Base-by-base conservation (phyloP, 2,888 invertebrate species). In the Sinhomidia bicolor region DNA sequence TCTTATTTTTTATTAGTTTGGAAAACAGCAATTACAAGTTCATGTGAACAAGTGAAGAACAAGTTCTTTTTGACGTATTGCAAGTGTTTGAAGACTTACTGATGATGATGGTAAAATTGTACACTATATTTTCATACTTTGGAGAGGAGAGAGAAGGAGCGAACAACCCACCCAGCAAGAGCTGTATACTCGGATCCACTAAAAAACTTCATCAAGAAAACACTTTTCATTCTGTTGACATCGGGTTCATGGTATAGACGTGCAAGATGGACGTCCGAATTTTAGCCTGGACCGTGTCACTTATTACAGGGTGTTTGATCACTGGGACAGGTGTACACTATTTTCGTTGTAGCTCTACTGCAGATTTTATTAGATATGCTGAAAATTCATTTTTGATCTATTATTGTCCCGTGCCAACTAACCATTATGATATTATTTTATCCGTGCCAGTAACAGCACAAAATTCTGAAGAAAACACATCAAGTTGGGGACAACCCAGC, bases 281-380 rank as follows among this genome's bases (percentile, higher is more conserved):
- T 12, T 26, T 88, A 10, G 12, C 60, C 5, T 88, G 88, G 88
- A 71, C 84, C 0, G 20, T 68, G 3, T 12, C 88, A n/a, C 17
- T 88, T 9, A 71, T 88, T 57, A 17, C 71, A 7, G 88, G 88
- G 10, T 0, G 84, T 2, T 29, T 89, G 26, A 65, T 89, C 17
- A 89, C 86, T 32, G 86, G 89, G 17, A 71, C 89, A 78, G 85
- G 86, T 74, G 82, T 90, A 47, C 90, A 90, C 29, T 90, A n/a
- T 47, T 90, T 90, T 83, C 83, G 86, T 44, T 90, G 90, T 68
- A 87, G 29, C 47, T 68, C 74, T 0, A 17, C 12, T 14, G 65
- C 76, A 17, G 51, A 17, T 9, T 44, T 47, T 36, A 29, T 54
- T 57, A 80, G 41, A 62, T 90, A 90, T 57, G 68, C 47, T 14